Base-by-base conservation (phyloP, 1,140 invertebrate genomes). In the Aporrectodea caliginosa region DNA sequence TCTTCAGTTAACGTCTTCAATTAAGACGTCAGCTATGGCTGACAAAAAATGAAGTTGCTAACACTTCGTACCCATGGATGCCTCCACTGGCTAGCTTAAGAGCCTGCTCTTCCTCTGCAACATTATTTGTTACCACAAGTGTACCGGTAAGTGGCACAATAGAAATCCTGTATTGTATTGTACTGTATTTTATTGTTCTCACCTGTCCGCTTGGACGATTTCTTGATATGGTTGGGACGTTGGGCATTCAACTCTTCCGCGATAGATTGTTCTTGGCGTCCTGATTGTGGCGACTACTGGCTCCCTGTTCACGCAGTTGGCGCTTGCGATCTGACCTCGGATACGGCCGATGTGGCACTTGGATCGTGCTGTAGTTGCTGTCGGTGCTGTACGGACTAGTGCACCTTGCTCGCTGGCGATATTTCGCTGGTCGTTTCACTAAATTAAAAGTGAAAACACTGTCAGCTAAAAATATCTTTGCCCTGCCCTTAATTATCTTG, bases 341-440 rank as follows among this genome's bases (percentile, higher is more conserved):
- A 58, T 12, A 58, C 22, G 85, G 87, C 78, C 84, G 87, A 31
- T 79, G 71, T 27, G 81, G 73, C 31, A 85, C 85, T 35, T 84
- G 82, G 14, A 87, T 82, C 75, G 86, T 81, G 81, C 89, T 87
- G 83, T 88, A 86, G 83, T 88, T 90, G 80, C 88, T 89, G 81
- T 90, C 88, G 1, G 88, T 89, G 77, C 88, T 89, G 81, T 90
- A 89, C 12, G 89, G 88, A 82, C 88, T 89, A 30, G 85, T 82
- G 0, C 88, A 86, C n/a, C 88, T 81, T 32, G 77, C 31, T 6
- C 83, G 81, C 43, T 85, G 82, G 30, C 84, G 82, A 33, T 82
- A 73, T 29, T 78, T 83, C 1, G 80, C 82, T 77, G 82, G 82
- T 72, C 78, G 80, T 73, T 80, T 75, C 68, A 79, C 82, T 83